These are phyloP conservation scores for Orbicella faveolata DNA, from an alignment of 64 coral and sea anemone species.

Conservation along the genomic window DNA sequence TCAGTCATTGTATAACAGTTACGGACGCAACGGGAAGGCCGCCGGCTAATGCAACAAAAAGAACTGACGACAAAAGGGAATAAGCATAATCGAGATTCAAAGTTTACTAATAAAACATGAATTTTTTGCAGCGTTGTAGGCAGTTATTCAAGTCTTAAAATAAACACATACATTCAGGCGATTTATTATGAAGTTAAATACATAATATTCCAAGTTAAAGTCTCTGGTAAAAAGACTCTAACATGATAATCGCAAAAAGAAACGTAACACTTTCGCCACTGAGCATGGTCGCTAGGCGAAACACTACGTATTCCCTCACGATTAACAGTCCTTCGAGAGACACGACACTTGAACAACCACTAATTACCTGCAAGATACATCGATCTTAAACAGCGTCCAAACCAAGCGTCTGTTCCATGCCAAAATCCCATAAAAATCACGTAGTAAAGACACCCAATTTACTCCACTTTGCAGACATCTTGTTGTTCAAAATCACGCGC, in stretches of 20 bases:
- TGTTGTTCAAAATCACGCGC: slow-evolving; percentile 99
- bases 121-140: neutral
- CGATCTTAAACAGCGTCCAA: slow-evolving; percentile 41
- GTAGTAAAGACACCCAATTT: slow-evolving; percentile 79
- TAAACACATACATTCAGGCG: neutral
- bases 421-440: slow-evolving; percentile 80
- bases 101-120: neutral
- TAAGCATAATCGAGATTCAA: neutral
- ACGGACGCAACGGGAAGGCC: slow-evolving; percentile 18
- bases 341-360: slow-evolving; percentile 6
- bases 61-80: slow-evolving; percentile 15
- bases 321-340: slow-evolving; percentile 3
- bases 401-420: slow-evolving; percentile 27
- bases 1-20: slow-evolving; percentile 3
- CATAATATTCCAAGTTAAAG: neutral
- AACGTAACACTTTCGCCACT: neutral
- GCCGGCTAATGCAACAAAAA: neutral
- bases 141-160: neutral
- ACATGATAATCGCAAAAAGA: slow-evolving; percentile 1
- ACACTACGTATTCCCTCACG: slow-evolving; percentile 1
- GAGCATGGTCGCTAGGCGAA: neutral
- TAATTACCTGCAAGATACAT: slow-evolving; percentile 52
- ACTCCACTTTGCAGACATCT: slow-evolving; percentile 80
- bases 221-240: neutral
- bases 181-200: neutral